A percentile compares a stretch with the other conserved stretches of the same genome.
These are phyloP conservation scores for Agrilus planipennis DNA, from an alignment of 1,140 invertebrate species.

Conservation along the genomic window DNA sequence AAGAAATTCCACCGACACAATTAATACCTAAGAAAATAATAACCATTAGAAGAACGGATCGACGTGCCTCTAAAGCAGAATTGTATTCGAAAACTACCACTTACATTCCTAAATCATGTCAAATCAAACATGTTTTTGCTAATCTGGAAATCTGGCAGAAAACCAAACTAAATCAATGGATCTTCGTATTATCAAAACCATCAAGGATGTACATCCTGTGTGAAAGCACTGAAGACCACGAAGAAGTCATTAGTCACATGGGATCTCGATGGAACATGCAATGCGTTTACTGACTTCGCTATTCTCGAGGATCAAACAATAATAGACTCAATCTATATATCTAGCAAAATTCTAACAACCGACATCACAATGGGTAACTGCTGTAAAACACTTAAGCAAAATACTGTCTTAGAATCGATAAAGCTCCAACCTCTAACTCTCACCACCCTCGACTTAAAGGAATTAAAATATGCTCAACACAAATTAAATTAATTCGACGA, in stretches of 20 bases:
- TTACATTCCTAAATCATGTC: background rate
- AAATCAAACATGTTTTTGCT: background rate
- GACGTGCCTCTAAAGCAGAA: background rate
- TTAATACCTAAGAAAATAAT: too few species aligned
- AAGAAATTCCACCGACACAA: too few species aligned
- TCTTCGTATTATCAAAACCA: slow-evolving; percentile 1
- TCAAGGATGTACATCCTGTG: slow-evolving; percentile 1
- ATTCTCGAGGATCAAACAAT: slow-evolving; percentile 1
- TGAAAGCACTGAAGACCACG: background rate
- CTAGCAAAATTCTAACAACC: slow-evolving; percentile 1
- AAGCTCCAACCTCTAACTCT: too few species aligned
- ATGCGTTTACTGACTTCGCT: background rate
- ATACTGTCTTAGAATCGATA: background rate
- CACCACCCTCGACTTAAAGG: slow-evolving; percentile 1
- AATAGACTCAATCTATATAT: background rate
- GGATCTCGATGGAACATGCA: slow-evolving; percentile 3
- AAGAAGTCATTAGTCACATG: slow-evolving; percentile 1
- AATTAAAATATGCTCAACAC: slow-evolving; percentile 5
- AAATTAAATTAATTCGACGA: slow-evolving; percentile 7
- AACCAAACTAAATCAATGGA: background rate
- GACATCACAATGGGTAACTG: slow-evolving; percentile 6
- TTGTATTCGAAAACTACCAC: background rate
- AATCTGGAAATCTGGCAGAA: slow-evolving; percentile 1
- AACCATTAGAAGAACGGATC: background rate
- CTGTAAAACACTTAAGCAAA: background rate